These are phyloP conservation scores for Planiliza haematocheilus DNA, from an alignment of 2,113 vertebrate genomes.

Conservation along the genomic window DNA sequence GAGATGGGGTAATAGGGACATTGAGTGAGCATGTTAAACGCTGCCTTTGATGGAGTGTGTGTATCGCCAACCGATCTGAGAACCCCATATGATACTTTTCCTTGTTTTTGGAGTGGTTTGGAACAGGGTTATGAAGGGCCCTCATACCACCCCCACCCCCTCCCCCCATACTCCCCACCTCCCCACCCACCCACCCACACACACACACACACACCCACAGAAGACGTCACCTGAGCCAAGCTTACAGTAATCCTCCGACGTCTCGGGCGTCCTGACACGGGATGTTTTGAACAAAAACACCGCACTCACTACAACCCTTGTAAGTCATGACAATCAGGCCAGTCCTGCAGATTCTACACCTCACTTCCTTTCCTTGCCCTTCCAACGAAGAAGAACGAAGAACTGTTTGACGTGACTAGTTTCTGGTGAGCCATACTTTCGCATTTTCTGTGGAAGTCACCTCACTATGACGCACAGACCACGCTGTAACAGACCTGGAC, in stretches of 20 bases:
- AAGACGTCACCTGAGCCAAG: constrained; percentile 77
- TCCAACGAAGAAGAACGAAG: no score
- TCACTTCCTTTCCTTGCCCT: constrained; percentile 14
- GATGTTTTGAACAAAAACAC: constrained; percentile 83
- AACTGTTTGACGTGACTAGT: neutral
- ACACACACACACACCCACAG: constrained; percentile 10
- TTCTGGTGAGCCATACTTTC: neutral
- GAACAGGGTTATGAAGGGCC: constrained; percentile 77
- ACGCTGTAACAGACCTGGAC: neutral
- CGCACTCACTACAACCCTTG: constrained; percentile 74
- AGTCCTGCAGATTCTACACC: constrained; percentile 19
- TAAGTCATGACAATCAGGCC: constrained; percentile 49
- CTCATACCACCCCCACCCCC: constrained; percentile 63
- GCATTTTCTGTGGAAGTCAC: neutral
- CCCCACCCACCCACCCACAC: constrained; percentile 5
- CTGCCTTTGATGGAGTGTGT: constrained; percentile 71
- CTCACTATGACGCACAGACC: neutral
- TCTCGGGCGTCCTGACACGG: constrained; percentile 74
- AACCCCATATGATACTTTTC: constrained; percentile 75
- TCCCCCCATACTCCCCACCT: constrained; percentile 67
- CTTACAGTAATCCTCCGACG: constrained; percentile 80
- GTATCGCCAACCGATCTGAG: constrained; percentile 64
- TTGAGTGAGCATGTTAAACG: constrained; percentile 57
- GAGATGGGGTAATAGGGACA: constrained; percentile 58
- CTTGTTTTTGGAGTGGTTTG: constrained; percentile 63